Base-by-base conservation (phyloP, 2,113 vertebrate species). In the Procavia capensis region DNA sequence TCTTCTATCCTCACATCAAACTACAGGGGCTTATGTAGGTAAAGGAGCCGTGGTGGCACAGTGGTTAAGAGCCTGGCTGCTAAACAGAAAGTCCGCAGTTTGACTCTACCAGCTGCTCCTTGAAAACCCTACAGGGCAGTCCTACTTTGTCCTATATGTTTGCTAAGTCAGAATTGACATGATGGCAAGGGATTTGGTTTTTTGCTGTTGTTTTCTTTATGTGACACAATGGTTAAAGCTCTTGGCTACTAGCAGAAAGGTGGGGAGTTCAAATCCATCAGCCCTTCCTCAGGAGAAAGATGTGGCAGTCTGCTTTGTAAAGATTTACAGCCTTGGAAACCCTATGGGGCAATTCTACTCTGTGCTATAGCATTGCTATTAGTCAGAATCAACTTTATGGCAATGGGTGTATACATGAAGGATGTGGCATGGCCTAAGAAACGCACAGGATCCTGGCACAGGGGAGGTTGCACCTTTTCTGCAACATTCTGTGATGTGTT, bases 401-500 rank as follows among this genome's bases (percentile, higher is more conserved):
- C 57, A 59, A 20, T 59, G 4, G 57, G 57, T 0, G 0, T 25
- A 59, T 11, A 2, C 4, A 29, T 27, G 14, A 25, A 75, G 61
- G 75, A 83, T 0, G 7, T 0, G 34, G 78, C 13, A 31, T 14
- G 50, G 27, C 36, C 39, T 81, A 41, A 36, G 50, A 36, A 20
- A 11, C 2, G 36, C 2, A 1, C 0, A 24, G 72, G 24, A 20
- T 29, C 88, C 45, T 9, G 0, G 3, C 1, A 29, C 19, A 10
- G 39, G 24, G 0, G 11, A 22, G 27, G 39, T 1, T 22, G n/a
- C 70, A 5, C 25, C 25, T 25, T 6, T 54, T 27, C 22, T 41
- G 45, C 27, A 9, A 0, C 0, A 1, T 13, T 17, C 83, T 13
- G 1, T 2, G 34, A 47, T 0, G 6, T 13, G 6, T 63, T n/a